Evolutionary conservation across 2,888 invertebrate species (phyloP).

Genomic region (Cotesia congregata): DNA sequence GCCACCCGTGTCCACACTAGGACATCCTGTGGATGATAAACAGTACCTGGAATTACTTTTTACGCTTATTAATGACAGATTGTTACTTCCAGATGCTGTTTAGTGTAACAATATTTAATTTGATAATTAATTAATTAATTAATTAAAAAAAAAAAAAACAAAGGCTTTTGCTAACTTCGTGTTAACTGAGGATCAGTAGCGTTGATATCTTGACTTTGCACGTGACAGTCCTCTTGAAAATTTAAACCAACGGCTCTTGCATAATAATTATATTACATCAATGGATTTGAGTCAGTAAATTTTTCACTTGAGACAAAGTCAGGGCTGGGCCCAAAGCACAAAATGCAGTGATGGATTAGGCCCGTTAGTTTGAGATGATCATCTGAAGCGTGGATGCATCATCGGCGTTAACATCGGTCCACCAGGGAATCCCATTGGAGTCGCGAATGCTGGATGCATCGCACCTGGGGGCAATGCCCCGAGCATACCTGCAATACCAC

Average conservation of each 20-base stretch:
- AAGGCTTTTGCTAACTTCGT: slow-evolving; percentile 65
- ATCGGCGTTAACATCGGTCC: slow-evolving; percentile 74
- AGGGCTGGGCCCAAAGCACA: slow-evolving; percentile 74
- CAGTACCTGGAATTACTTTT: slow-evolving; percentile 48
- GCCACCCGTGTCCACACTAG: slow-evolving; percentile 60
- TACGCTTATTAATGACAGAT: slow-evolving; percentile 14
- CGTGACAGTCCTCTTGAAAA: slow-evolving; percentile 36
- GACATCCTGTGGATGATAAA: slow-evolving; percentile 54
- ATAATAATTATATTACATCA: neutral
- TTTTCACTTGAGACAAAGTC: slow-evolving; percentile 46
- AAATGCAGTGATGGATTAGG: slow-evolving; percentile 72
- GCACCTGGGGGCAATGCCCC: slow-evolving; percentile 71
- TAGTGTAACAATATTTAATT: slow-evolving; percentile 5
- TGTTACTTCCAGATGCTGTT: slow-evolving; percentile 18
- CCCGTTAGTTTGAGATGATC: slow-evolving; percentile 77
- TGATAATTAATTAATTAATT: slow-evolving; percentile 31
- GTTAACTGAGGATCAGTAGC: slow-evolving; percentile 58
- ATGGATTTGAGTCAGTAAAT: neutral
- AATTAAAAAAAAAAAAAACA: slow-evolving; percentile 52
- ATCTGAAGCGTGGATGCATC: slow-evolving; percentile 92
- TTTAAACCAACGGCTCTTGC: slow-evolving; percentile 30
- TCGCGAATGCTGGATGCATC: slow-evolving; percentile 72
- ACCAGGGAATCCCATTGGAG: slow-evolving; percentile 73
- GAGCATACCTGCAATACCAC: slow-evolving; percentile 68
- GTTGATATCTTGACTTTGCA: slow-evolving; percentile 48